Evolutionary conservation across 1,140 invertebrate species (phyloP).

Genomic region (Lepidotrigona ventralis): DNA sequence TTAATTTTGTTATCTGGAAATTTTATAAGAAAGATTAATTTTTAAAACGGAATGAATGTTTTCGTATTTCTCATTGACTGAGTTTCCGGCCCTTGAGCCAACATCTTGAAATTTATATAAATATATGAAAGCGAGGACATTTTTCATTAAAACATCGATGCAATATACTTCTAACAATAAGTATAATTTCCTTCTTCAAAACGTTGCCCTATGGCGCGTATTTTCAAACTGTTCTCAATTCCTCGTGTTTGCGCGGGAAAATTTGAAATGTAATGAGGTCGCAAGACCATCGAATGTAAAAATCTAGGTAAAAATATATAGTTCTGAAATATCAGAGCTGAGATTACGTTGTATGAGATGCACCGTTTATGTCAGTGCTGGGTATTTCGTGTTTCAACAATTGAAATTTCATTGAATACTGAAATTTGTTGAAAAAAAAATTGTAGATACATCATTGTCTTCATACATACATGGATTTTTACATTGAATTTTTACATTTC

Average conservation of each 20-base stretch:
- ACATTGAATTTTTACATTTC: not conserved
- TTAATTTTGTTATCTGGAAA: not conserved
- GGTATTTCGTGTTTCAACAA: not conserved
- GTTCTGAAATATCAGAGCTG: conserved; percentile 7
- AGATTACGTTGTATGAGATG: conserved; percentile 12
- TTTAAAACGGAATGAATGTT: not conserved
- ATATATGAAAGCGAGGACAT: conserved; percentile 17
- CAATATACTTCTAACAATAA: conserved; percentile 13
- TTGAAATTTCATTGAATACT: not conserved
- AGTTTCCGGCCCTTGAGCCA: too few relatives aligned
- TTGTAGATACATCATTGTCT: not conserved
- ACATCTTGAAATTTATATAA: not conserved
- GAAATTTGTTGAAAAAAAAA: not conserved
- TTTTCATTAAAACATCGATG: conserved; percentile 13
- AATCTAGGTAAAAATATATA: conserved; percentile 23
- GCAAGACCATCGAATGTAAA: conserved; percentile 10
- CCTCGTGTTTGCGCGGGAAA: conserved; percentile 14
- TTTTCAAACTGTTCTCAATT: conserved; percentile 6
- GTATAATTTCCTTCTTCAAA: not conserved
- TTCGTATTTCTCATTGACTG: not conserved
- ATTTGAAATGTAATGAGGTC: not conserved
- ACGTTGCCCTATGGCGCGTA: not conserved
- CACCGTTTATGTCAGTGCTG: not conserved
- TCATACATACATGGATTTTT: not conserved
- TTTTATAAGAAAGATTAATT: conserved; percentile 22